phyloP scores from a whole-genome alignment of 1,140 invertebrate genomes.

The Orius laevigatus region DNA sequence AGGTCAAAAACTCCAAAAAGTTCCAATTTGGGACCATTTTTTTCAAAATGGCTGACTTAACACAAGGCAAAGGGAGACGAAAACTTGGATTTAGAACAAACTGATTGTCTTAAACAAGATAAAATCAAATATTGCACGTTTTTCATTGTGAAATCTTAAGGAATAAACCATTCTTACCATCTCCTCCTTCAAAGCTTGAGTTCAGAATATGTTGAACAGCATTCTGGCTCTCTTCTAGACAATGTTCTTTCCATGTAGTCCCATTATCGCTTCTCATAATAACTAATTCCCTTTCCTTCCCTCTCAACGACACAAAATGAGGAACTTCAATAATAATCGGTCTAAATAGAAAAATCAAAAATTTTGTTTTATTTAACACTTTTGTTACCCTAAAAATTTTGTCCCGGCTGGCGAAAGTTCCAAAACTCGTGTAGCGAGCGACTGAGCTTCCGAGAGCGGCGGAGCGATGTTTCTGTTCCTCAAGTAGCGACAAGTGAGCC shows the following conservation, averaged over 20 bases:
- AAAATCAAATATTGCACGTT: too few species aligned
- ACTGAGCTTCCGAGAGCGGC: slow-evolving; percentile 89
- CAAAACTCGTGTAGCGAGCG: slow-evolving; percentile 75
- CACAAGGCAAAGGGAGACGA: too few species aligned
- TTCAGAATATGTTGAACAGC: slow-evolving; percentile 92
- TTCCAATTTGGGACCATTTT: too few species aligned
- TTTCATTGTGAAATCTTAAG: neutral
- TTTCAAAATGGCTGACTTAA: too few species aligned
- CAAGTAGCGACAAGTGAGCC: slow-evolving; percentile 84
- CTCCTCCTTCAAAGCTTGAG: slow-evolving; percentile 86
- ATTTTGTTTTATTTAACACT: slow-evolving; percentile 1
- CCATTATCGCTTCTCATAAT: slow-evolving; percentile 89
- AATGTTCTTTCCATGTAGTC: slow-evolving; percentile 92
- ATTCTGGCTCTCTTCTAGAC: slow-evolving; percentile 89
- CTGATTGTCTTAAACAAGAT: neutral
- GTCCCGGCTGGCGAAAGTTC: slow-evolving; percentile 89
- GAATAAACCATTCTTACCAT: slow-evolving; percentile 51
- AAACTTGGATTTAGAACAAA: too few species aligned
- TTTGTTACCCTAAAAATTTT: slow-evolving; percentile 80
- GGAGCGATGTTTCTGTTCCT: slow-evolving; percentile 70
- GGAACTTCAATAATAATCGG: slow-evolving; percentile 94
- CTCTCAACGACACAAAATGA: slow-evolving; percentile 88
- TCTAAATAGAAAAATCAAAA: slow-evolving; percentile 31
- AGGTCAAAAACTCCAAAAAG: too few species aligned
- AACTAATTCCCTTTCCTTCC: slow-evolving; percentile 85